These are phyloP conservation scores for Macrophya alboannulata DNA, from an alignment of 2,888 invertebrate species.

Conservation along the genomic window DNA sequence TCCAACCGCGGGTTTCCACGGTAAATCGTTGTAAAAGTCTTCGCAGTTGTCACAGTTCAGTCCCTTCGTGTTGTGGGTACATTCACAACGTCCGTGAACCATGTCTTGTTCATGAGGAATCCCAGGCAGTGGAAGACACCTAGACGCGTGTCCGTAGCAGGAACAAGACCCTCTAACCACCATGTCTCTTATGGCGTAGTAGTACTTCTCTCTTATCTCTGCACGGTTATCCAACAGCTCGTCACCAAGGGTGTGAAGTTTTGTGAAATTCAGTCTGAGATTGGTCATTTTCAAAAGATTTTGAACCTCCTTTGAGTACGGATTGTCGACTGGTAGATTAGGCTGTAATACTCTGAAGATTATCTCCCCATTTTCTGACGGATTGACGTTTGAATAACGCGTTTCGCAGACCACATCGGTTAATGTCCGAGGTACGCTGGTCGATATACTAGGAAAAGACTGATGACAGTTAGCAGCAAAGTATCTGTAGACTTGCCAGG, in stretches of 20 bases:
- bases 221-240: constrained; percentile 95
- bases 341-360: constrained; percentile 95
- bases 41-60: constrained; percentile 98
- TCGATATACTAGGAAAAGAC: constrained; percentile 92
- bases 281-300: constrained; percentile 98
- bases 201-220: constrained; percentile 99
- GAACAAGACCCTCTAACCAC: constrained; percentile 99
- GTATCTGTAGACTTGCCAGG: constrained; percentile 98
- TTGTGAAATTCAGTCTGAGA: constrained; percentile 96
- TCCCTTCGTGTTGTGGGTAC: constrained; percentile 98
- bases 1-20: constrained; percentile 98
- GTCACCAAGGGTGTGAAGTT: constrained; percentile 98
- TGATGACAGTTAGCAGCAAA: constrained; percentile 97
- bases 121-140: constrained; percentile 90
- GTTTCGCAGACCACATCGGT: constrained; percentile 98
- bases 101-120: constrained; percentile 90
- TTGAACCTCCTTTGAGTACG: constrained; percentile 97
- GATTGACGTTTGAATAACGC: constrained; percentile 96
- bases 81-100: constrained; percentile 99
- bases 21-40: constrained; percentile 98
- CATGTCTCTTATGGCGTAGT: constrained; percentile 98
- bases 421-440: constrained; percentile 87
- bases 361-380: constrained; percentile 97
- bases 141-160: constrained; percentile 98
- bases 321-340: constrained; percentile 93